Conservation (phyloP, 2,888 invertebrate genomes). For the Esperia sulphurella region DNA sequence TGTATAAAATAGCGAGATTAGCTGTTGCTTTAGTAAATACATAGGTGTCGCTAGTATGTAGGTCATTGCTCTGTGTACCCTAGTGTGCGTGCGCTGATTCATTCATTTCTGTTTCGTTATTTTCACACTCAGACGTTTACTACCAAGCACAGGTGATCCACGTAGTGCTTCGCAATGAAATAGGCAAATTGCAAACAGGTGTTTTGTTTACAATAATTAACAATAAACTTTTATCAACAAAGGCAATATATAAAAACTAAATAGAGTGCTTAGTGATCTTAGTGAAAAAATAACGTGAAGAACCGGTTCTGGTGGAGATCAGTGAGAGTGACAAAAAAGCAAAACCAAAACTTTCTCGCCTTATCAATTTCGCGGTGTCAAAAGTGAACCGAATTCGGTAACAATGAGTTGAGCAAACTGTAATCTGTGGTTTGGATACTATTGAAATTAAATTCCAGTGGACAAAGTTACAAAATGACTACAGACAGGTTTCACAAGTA, state of each 20-base stretch:
- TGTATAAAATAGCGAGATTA: no score
- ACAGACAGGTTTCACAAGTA: conserved; percentile 82
- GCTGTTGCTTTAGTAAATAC: no score
- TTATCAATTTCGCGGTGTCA: conserved; percentile 58
- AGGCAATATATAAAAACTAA: not conserved
- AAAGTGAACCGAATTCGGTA: conserved; percentile 38
- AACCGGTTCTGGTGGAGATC: conserved; percentile 19
- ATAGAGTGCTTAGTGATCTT: not conserved
- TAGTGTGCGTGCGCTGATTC: no score
- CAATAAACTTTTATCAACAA: not conserved
- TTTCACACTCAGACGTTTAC: conserved; percentile 7
- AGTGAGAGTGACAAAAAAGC: conserved; percentile 48
- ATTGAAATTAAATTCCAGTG: not conserved
- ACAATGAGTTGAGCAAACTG: conserved; percentile 70
- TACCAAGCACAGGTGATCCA: conserved; percentile 15
- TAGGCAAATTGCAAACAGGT: conserved; percentile 2
- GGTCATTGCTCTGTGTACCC: no score
- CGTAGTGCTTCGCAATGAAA: conserved; percentile 2
- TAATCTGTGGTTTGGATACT: conserved; percentile 10
- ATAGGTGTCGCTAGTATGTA: no score
- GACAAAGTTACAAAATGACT: conserved; percentile 59
- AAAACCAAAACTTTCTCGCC: conserved; percentile 58
- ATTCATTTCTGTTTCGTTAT: no score
- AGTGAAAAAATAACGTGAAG: conserved; percentile 6
- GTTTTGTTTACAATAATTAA: conserved; percentile 10